Percentiles rank a stretch among this genome's conserved stretches.
Evolutionary conservation across 1,140 invertebrate species (phyloP).

Genomic region (Leptoteleia sp.): DNA sequence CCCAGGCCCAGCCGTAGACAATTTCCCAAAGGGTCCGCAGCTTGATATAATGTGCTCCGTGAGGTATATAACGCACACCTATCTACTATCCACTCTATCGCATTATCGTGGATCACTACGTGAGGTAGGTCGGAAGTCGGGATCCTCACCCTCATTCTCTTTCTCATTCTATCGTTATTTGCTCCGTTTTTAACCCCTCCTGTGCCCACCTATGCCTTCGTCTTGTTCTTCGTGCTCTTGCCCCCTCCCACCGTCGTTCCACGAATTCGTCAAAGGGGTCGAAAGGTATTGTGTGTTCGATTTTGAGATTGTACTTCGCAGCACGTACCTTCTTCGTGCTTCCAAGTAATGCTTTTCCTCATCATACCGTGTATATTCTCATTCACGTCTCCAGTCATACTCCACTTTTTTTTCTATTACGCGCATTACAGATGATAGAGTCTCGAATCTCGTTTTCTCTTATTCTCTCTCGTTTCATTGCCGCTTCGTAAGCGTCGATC

Average conservation of each 20-base stretch:
- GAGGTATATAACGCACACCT: conserved; percentile 66
- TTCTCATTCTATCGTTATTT: conserved; percentile 16
- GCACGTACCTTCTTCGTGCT: too few relatives aligned
- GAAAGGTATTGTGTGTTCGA: too few relatives aligned
- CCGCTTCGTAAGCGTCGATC: too few relatives aligned
- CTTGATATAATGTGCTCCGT: conserved; percentile 66
- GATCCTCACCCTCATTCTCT: conserved; percentile 42
- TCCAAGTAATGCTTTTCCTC: too few relatives aligned
- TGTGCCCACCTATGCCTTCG: conserved; percentile 3
- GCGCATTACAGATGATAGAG: too few relatives aligned
- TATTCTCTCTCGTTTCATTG: too few relatives aligned
- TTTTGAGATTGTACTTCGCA: too few relatives aligned
- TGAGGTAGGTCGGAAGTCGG: conserved; percentile 59
- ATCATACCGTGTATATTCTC: too few relatives aligned
- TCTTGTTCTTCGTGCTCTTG: conserved; percentile 22
- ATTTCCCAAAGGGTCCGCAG: conserved; percentile 68
- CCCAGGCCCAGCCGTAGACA: conserved; percentile 65
- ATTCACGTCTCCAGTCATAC: too few relatives aligned
- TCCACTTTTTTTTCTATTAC: too few relatives aligned
- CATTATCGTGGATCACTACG: conserved; percentile 67
- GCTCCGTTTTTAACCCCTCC: conserved; percentile 10
- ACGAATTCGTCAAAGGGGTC: conserved; percentile 65
- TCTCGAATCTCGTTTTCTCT: too few relatives aligned
- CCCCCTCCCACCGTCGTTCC: conserved; percentile 23
- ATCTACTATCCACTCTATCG: conserved; percentile 64